Conservation (phyloP, 2,888 invertebrate species). For the Cinara cedri region DNA sequence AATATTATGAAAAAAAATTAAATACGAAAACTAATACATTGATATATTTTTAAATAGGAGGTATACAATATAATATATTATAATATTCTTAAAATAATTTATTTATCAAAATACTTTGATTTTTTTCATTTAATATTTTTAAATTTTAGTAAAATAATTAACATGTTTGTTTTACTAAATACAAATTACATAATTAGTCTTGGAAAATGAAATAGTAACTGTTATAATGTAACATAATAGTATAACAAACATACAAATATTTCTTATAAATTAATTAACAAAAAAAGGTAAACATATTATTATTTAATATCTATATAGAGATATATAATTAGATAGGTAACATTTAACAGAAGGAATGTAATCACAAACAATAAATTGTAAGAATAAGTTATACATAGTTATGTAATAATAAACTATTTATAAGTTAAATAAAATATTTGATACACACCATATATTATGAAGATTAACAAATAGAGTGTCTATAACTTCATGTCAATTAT, state of each 20-base stretch:
- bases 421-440: neutral
- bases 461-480: neutral
- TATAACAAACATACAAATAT: neutral
- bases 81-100: too few relatives aligned
- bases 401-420: neutral
- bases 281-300: neutral
- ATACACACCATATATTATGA: neutral
- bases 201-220: neutral
- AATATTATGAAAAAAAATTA: too few relatives aligned
- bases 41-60: too few relatives aligned
- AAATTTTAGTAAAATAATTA: too few relatives aligned
- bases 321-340: conserved; percentile 38
- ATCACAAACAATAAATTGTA: conserved; percentile 26
- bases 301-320: neutral
- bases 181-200: neutral
- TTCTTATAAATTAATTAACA: conserved; percentile 38
- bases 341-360: conserved; percentile 18
- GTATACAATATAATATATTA: too few relatives aligned
- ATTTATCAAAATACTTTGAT: too few relatives aligned
- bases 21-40: too few relatives aligned
- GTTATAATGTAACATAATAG: neutral
- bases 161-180: neutral
- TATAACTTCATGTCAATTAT: neutral
- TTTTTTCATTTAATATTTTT: too few relatives aligned
- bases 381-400: neutral